Conservation (phyloP, 2,888 invertebrate genomes). For the Ornithoptera priamus region DNA sequence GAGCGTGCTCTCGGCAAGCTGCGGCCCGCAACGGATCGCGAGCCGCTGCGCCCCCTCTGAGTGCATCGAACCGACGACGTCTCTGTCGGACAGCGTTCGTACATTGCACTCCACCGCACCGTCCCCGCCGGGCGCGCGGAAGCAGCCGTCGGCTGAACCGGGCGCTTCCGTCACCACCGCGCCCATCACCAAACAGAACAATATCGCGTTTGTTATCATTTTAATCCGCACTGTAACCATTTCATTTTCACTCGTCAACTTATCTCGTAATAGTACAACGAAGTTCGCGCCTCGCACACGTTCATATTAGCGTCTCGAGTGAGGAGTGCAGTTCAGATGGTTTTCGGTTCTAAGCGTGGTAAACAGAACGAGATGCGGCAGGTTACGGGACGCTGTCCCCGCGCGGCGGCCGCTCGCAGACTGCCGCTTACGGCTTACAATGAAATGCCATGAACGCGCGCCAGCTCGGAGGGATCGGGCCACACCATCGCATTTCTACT, state of each 20-base stretch:
- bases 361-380: conserved; percentile 50
- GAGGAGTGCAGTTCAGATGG: conserved; percentile 53
- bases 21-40: conserved; percentile 84
- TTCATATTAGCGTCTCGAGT: conserved; percentile 60
- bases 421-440: conserved; percentile 61
- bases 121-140: conserved; percentile 66
- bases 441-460: conserved; percentile 73
- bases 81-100: conserved; percentile 83
- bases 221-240: conserved; percentile 75
- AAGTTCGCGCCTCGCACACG: conserved; percentile 54
- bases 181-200: conserved; percentile 78
- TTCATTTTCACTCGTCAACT: conserved; percentile 72
- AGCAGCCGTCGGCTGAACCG: conserved; percentile 68
- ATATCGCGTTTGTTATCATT: conserved; percentile 76
- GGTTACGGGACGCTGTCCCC: conserved; percentile 58
- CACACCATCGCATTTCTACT: conserved; percentile 63
- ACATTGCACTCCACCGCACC: conserved; percentile 81
- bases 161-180: conserved; percentile 77
- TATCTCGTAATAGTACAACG: conserved; percentile 60
- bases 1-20: conserved; percentile 84
- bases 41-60: conserved; percentile 87
- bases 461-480: conserved; percentile 41
- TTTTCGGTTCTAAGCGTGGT: conserved; percentile 55
- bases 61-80: conserved; percentile 82
- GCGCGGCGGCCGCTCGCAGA: conserved; percentile 71